Conservation (phyloP, 2,113 vertebrate genomes). For the Callipepla californica region DNA sequence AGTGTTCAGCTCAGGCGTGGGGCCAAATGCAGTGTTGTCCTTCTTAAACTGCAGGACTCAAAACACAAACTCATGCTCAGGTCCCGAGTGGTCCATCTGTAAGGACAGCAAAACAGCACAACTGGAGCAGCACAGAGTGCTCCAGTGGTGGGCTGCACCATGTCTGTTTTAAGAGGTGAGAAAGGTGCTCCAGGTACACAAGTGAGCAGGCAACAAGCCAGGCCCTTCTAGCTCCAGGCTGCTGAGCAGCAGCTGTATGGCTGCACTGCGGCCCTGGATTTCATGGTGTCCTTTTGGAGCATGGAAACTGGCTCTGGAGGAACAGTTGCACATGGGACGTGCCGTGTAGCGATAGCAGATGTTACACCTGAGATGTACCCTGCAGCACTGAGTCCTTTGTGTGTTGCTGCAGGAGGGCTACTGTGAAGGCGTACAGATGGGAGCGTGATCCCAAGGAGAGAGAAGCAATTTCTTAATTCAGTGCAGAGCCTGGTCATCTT, state of each 20-base stretch:
- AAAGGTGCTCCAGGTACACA: background rate
- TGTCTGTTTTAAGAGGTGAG: background rate
- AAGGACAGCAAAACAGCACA: background rate
- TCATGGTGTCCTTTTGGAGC: background rate
- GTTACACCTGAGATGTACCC: background rate
- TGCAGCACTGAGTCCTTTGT: fast-evolving
- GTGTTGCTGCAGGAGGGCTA: background rate
- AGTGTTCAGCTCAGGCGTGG: background rate
- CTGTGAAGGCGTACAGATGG: background rate
- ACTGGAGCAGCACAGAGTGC: background rate
- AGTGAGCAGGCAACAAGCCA: background rate
- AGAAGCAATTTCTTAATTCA: background rate
- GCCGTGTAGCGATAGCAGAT: background rate
- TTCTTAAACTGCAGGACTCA: background rate
- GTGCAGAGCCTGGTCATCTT: background rate
- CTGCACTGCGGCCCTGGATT: background rate
- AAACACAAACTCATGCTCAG: background rate
- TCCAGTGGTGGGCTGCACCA: background rate
- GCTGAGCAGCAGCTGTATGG: background rate
- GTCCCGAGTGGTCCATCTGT: background rate
- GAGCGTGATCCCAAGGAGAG: background rate
- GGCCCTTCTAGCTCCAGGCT: background rate
- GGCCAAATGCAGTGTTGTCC: constrained; percentile 7
- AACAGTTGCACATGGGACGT: background rate
- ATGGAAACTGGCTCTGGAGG: background rate